Base-by-base conservation (phyloP, 2,797 vertebrate genomes). In the Macrochelys suwanniensis region DNA sequence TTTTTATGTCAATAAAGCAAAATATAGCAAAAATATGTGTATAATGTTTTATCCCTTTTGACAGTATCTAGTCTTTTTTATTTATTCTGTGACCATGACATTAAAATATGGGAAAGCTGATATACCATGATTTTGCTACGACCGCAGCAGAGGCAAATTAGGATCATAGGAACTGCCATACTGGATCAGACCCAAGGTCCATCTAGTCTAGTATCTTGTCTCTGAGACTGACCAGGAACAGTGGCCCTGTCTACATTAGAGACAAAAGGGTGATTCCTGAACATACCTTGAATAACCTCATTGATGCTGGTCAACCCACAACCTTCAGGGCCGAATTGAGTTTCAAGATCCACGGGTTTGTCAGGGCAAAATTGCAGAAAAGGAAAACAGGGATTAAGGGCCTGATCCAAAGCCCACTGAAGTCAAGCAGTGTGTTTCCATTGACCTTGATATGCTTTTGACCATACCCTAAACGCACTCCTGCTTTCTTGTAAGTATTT, bases 1-100 rank as follows among this genome's bases (percentile, higher is more conserved):
- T 77, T 16, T 93, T 93, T 86, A 57, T 90, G 94, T 94, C 95
- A 97, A 33, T 68, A 68, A 86, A 23, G 65, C 93, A 95, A 94
- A 97, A 19, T 17, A 65, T 8, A 65, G 59, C 31, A 65, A n/a
- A 61, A n/a, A 65, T n/a, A n/a, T 65, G n/a, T 65, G 33, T 7
- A n/a, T n/a, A n/a, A 17, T n/a, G 4, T 19, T 65, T n/a, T 65
- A n/a, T 65, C 33, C 33, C 16, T n/a, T 65, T 65, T 65, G 17
- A 65, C 4, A 9, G 33, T 65, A 65, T 65, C 33, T 65, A 19
- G 33, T 9, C 19, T 31, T 59, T 59, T 57, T 28, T 28, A 21
- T 15, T 33, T 31, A 59, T 59, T 59, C 57, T 92, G 92, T 95
- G 95, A 93, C 83, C 85, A 92, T 94, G 81, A 89, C 74, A 42